Evolutionary conservation across 2,113 vertebrate species (phyloP), one percentile per base, ranked within the genome.

Genomic region (Eonycteris spelaea): DNA sequence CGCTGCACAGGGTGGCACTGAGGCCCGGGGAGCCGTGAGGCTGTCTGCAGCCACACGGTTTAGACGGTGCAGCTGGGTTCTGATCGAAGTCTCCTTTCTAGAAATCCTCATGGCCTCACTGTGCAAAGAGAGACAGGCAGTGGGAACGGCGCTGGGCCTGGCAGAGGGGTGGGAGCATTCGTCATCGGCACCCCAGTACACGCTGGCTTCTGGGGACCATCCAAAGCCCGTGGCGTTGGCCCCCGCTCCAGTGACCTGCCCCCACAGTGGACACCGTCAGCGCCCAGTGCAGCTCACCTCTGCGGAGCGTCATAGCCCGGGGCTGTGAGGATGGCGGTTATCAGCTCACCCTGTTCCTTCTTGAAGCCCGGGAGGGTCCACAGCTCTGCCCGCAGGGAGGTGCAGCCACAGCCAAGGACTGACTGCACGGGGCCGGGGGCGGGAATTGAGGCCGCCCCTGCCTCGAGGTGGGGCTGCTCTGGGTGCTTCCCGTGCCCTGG

Each of bases 401-500:
- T 22, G 53, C 3, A 0, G 61, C 40, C 30, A 0, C 43, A 1
- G 8, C 82, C 45, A 4, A 2, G 74, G 43, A 16, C 0, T 4
- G 33, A 24, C 10, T 1, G 35, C 48, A 3, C 48, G 13, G 48
- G 48, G 48, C 48, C 13, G 48, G 48, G 48, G 48, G 48, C 48
- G 48, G 48, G 14, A 3, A 51, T 2, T 0, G 7, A 33, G 19
- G 57, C 45, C 6, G 5, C 35, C 45, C 3, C 3, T 33, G 22
- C 8, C 16, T 6, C 7, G 1, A 28, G 53, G 10, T 0, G 18
- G 85, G 51, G 88, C 30, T 6, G 14, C 16, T 5, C 18, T 3
- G 13, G 1, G 16, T n/a, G 18, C 28, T 7, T 5, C 21, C 21
- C 22, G 0, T 0, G 10, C 55, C 30, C 35, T 1, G 11, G 19